Conservation (phyloP, 2,797 vertebrate species). For the Champsocephalus gunnari region DNA sequence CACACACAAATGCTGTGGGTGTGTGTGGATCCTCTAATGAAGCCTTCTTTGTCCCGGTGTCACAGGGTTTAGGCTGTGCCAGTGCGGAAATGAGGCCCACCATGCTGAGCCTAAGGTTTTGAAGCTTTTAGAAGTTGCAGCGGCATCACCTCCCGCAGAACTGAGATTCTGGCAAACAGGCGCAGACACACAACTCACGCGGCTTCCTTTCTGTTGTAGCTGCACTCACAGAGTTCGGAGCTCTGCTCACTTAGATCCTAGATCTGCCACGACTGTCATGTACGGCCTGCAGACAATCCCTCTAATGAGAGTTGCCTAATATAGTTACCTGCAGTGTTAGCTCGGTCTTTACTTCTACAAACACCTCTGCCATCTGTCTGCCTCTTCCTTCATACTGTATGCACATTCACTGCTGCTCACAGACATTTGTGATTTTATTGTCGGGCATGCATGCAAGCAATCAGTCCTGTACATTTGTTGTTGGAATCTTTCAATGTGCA, state of each 20-base stretch:
- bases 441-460: slow-evolving; percentile 35
- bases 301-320: slow-evolving; percentile 75
- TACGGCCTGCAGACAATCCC: slow-evolving; percentile 48
- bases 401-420: slow-evolving; percentile 26
- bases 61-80: slow-evolving; percentile 63
- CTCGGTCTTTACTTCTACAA: slow-evolving; percentile 59
- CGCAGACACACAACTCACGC: slow-evolving; percentile 43
- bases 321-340: slow-evolving; percentile 68
- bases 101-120: slow-evolving; percentile 74
- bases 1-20: slow-evolving; percentile 26
- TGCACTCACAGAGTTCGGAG: slow-evolving; percentile 59
- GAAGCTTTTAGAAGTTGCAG: slow-evolving; percentile 70
- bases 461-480: slow-evolving; percentile 27
- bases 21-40: slow-evolving; percentile 69
- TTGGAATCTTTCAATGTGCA: slow-evolving; percentile 21
- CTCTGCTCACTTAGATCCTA: slow-evolving; percentile 56
- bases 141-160: slow-evolving; percentile 69
- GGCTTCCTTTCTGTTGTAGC: slow-evolving; percentile 46
- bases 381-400: slow-evolving; percentile 16
- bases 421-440: slow-evolving; percentile 40
- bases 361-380: slow-evolving; percentile 60
- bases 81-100: slow-evolving; percentile 64
- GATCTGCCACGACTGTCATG: slow-evolving; percentile 43
- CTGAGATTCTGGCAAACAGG: slow-evolving; percentile 60
- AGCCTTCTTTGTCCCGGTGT: slow-evolving; percentile 66